Conservation (phyloP, 92 coral and sea anemone genomes). For the Muricea muricata region DNA sequence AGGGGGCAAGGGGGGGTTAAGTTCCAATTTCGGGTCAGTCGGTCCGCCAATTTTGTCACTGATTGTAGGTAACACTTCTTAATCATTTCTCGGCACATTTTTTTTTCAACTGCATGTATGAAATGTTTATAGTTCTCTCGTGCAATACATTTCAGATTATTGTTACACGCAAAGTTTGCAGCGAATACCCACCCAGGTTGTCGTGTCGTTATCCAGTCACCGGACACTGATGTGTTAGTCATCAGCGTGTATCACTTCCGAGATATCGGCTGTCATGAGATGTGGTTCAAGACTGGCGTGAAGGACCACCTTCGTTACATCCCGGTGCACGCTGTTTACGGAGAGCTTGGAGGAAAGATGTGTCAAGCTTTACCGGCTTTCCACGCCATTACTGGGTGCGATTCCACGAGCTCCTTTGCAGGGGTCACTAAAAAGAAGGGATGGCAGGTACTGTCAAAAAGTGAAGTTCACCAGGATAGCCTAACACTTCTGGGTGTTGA, state of each 20-base stretch:
- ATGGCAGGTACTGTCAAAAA: conserved; percentile 25
- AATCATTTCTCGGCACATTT: no score
- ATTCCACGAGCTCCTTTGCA: conserved; percentile 55
- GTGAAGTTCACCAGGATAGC: conserved; percentile 48
- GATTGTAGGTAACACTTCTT: no score
- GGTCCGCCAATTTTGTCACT: no score
- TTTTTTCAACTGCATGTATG: no score
- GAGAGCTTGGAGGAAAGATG: conserved; percentile 38
- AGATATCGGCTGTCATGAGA: conserved; percentile 27
- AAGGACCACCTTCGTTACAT: conserved; percentile 24
- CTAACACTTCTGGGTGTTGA: conserved; percentile 46
- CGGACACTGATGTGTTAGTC: conserved; percentile 48
- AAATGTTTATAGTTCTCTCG: not conserved
- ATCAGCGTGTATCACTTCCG: conserved; percentile 46
- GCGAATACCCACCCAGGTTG: not conserved
- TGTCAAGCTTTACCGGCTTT: conserved; percentile 47
- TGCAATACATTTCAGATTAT: not conserved
- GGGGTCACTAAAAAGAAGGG: conserved; percentile 63
- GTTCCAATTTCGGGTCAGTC: no score
- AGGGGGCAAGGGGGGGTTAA: no score
- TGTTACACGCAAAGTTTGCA: conserved; percentile 48
- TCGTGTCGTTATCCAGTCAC: conserved; percentile 22
- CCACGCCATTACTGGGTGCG: conserved; percentile 67
- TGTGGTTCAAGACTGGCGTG: conserved; percentile 39
- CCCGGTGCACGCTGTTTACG: conserved; percentile 31